Conservation (phyloP, 2,113 vertebrate genomes). For the Neotoma lepida region DNA sequence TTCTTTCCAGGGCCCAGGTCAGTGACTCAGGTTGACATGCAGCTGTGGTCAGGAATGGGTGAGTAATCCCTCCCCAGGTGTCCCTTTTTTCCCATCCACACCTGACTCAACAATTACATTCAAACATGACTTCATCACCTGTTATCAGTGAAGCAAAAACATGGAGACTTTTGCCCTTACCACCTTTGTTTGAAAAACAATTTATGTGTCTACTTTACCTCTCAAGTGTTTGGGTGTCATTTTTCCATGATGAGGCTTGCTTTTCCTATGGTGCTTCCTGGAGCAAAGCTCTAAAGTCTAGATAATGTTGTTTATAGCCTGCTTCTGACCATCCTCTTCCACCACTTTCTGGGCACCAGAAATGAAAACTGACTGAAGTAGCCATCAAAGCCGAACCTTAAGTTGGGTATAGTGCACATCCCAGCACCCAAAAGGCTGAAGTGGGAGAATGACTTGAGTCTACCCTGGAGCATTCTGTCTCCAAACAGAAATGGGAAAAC, state of each 20-base stretch:
- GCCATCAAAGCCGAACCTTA: not conserved
- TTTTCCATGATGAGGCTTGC: not conserved
- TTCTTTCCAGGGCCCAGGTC: not conserved
- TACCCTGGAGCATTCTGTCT: not conserved
- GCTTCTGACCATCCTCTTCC: not conserved
- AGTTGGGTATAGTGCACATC: not conserved
- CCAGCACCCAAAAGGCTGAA: not conserved
- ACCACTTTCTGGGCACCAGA: not conserved
- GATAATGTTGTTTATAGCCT: not conserved
- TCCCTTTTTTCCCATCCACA: not conserved
- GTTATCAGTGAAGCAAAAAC: not conserved
- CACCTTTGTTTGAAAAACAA: not conserved
- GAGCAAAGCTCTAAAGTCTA: not conserved
- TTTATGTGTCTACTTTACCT: not conserved
- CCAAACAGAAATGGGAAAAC: not conserved
- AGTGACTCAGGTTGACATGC: not conserved
- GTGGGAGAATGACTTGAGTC: not conserved
- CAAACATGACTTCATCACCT: not conserved
- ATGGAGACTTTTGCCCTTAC: not conserved
- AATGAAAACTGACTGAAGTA: slow-evolving; percentile 18
- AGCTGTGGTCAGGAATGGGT: not conserved
- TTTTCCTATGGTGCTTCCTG: not conserved
- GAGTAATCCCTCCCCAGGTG: not conserved
- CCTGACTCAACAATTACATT: not conserved
- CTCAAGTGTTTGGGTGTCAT: not conserved